Evolutionary conservation across 23 tunicate genomes (phyloP).

Genomic region (Ascidia mentula): DNA sequence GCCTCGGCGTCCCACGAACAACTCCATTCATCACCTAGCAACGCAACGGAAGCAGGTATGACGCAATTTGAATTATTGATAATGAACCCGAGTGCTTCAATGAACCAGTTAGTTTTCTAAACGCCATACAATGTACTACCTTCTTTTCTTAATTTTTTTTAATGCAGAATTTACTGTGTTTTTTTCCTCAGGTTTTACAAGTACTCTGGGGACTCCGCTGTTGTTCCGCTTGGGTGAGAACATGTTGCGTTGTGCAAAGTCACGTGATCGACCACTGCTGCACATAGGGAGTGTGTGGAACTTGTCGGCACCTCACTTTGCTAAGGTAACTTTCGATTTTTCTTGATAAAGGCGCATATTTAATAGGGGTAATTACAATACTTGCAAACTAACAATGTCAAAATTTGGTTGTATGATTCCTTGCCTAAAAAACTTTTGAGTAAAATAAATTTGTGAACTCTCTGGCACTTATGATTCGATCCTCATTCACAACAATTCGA

Average conservation of each 20-base stretch:
- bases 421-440: no score
- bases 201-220: slow-evolving; percentile 28
- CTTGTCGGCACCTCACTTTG: slow-evolving; percentile 43
- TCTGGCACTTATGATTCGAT: no score
- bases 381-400: no score
- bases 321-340: slow-evolving; percentile 27
- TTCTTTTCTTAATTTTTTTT: no score
- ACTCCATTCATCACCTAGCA: neutral
- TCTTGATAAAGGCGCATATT: no score
- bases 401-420: no score
- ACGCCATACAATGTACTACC: no score
- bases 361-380: no score
- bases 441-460: no score
- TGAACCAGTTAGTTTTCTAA: no score
- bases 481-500: no score
- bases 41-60: neutral
- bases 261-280: slow-evolving; percentile 28
- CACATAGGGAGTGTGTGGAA: slow-evolving; percentile 43
- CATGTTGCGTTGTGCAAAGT: slow-evolving; percentile 26
- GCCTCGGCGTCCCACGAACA: slow-evolving; percentile 35
- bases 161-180: neutral
- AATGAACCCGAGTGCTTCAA: no score
- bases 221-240: slow-evolving; percentile 43
- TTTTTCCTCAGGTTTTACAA: neutral
- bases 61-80: neutral